Conservation (phyloP, 2,797 vertebrate species). For the Onychomys arenicola region DNA sequence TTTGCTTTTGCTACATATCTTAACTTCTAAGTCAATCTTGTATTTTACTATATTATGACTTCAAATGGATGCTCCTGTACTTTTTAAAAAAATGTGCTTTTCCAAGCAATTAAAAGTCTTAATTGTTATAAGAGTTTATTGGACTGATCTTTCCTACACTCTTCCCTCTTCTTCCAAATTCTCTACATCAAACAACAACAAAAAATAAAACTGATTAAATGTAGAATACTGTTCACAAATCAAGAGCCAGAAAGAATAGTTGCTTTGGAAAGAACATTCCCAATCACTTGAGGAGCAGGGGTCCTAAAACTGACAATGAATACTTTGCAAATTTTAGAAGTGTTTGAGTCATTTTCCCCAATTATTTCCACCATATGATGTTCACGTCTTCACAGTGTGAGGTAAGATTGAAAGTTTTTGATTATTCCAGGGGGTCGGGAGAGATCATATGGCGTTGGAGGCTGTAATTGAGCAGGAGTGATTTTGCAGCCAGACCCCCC, state of each 20-base stretch:
- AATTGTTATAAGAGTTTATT: not conserved
- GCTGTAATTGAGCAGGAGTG: slow-evolving; percentile 32
- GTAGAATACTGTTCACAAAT: slow-evolving; percentile 17
- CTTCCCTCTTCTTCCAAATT: not conserved
- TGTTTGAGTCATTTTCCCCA: slow-evolving; percentile 68
- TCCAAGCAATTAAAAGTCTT: not conserved
- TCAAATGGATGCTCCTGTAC: not conserved
- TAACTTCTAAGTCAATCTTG: not conserved
- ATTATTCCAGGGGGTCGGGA: slow-evolving; percentile 51
- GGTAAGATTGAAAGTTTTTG: slow-evolving; percentile 66
- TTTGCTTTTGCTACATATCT: not conserved
- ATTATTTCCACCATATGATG: slow-evolving; percentile 70
- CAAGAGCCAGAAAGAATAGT: not conserved
- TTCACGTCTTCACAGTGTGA: slow-evolving; percentile 74
- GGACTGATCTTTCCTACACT: not conserved
- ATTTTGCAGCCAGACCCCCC: slow-evolving; percentile 43
- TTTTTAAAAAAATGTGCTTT: not conserved
- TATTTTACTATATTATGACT: not conserved
- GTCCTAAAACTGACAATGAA: slow-evolving; percentile 18
- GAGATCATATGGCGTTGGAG: slow-evolving; percentile 68
- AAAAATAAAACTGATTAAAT: slow-evolving; percentile 39
- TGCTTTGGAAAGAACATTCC: slow-evolving; percentile 17
- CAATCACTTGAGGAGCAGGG: not conserved
- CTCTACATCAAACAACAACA: not conserved
- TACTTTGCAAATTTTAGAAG: slow-evolving; percentile 57